Base-by-base conservation (phyloP, 2,888 invertebrate genomes). In the Drosophila recens region DNA sequence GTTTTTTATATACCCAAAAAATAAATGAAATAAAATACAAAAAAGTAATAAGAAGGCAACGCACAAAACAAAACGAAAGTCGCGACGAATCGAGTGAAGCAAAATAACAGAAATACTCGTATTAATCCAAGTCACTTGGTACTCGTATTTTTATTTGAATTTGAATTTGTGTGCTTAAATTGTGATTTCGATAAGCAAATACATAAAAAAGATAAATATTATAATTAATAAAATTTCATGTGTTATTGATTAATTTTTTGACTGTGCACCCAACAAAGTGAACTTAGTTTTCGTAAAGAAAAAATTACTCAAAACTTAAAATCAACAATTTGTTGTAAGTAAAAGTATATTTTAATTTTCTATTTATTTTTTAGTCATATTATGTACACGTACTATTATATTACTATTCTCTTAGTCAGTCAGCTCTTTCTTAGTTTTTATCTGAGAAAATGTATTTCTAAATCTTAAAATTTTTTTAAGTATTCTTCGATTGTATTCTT, bases 51-150 rank as follows among this genome's bases (percentile, higher is more conserved):
- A 71, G 54, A 71, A 74, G 36, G 30, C 48, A 63, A 61, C 57
- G 56, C 49, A 73, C 70, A 79, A 68, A 66, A 62, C 79, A 75
- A 69, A 82, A 81, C 72, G 79, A 81, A 76, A 83, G 79, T 81
- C 72, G 72, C 62, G 66, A 38, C 69, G 54, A 51, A 59, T 43
- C 65, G 62, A 64, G 61, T 67, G 61, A 66, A 57, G 30, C 40
- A 49, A 53, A 67, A 65, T 58, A 42, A 43, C 45, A 54, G 27
- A 75, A 78, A 74, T 57, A 61, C 52, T 57, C 52, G 74, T 54
- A 64, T 72, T 59, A 65, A 53, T 33, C 51, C 69, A 52, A 65
- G 46, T 61, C 52, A 43, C 48, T 53, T 53, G 48, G 61, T 64
- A 61, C 51, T 52, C 40, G n/a, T 15, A 11, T 46, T 52, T 23